phyloP scores from a whole-genome alignment of 2,797 vertebrate genomes.

The Chromobotia macracanthus region DNA sequence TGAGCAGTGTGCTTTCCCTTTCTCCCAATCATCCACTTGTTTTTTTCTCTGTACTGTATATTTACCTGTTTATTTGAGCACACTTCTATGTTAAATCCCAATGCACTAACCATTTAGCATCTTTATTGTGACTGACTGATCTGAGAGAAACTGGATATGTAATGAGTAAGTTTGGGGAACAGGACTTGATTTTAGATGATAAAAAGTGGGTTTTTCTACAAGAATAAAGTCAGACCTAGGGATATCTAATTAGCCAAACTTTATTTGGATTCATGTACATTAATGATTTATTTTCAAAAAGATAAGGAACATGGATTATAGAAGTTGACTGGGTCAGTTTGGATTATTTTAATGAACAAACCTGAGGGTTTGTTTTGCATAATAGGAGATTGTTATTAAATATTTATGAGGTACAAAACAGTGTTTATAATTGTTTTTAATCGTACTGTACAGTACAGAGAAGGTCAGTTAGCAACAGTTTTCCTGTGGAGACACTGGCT shows the following conservation, averaged over 20 bases:
- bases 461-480: not conserved
- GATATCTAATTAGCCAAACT: not conserved
- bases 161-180: not conserved
- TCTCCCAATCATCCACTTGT: not conserved
- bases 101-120: not conserved
- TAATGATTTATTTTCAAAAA: too few species aligned
- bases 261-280: too few species aligned
- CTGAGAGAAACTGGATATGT: not conserved
- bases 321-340: not conserved
- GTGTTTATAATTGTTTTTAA: slow-evolving; percentile 1
- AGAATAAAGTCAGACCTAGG: not conserved
- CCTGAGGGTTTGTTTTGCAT: not conserved
- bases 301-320: too few species aligned
- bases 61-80: too few species aligned
- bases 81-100: not conserved
- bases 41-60: not conserved
- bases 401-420: not conserved
- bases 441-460: not conserved
- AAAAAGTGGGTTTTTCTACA: not conserved
- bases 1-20: not conserved
- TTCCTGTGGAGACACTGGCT: not conserved
- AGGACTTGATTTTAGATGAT: not conserved
- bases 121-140: not conserved
- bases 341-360: not conserved
- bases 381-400: not conserved